phyloP scores from a whole-genome alignment of 1,140 invertebrate species.

The Ceratina australensis region DNA sequence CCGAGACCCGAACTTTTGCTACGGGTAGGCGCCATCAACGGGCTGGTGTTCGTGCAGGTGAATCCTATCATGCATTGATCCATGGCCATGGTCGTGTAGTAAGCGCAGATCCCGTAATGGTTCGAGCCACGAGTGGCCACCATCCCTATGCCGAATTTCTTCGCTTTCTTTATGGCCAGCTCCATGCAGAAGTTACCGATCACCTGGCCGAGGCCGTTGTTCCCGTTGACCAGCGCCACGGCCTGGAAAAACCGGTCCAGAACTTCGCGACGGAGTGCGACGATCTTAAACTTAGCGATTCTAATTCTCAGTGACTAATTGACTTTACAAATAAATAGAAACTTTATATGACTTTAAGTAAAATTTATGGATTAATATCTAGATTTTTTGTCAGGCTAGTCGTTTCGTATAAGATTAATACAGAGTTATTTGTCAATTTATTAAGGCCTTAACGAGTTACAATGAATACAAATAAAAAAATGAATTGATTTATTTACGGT shows the following conservation, averaged over 20 bases:
- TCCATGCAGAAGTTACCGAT: constrained; percentile 95
- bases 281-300: not conserved
- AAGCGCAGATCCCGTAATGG: constrained; percentile 95
- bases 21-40: constrained; percentile 91
- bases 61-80: constrained; percentile 90
- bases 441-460: too few species aligned
- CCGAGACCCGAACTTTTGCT: constrained; percentile 89
- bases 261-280: not conserved
- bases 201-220: constrained; percentile 91
- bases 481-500: too few species aligned
- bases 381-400: too few species aligned
- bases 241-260: constrained; percentile 76
- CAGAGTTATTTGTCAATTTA: too few species aligned
- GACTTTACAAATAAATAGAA: too few species aligned
- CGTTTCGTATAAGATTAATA: too few species aligned
- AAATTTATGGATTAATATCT: too few species aligned
- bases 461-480: too few species aligned
- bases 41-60: constrained; percentile 96
- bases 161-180: constrained; percentile 92
- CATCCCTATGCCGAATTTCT: constrained; percentile 91
- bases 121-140: constrained; percentile 91
- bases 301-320: too few species aligned
- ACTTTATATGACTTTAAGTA: too few species aligned
- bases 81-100: constrained; percentile 89
- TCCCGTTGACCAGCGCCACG: constrained; percentile 91